Evolutionary conservation across 2,888 invertebrate species (phyloP).

Genomic region (Pseudoips prasinana): DNA sequence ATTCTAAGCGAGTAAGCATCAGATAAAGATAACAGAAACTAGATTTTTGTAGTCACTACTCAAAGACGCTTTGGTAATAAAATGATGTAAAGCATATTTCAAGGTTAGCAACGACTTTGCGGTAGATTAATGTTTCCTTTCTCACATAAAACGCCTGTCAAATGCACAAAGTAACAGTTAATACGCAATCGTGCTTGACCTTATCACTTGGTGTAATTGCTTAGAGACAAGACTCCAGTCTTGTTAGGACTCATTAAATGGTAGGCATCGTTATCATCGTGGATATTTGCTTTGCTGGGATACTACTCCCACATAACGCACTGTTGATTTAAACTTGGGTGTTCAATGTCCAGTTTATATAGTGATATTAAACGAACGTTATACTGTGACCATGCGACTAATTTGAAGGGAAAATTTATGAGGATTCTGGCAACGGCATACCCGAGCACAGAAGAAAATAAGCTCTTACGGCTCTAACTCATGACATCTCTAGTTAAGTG

Average conservation of each 20-base stretch:
- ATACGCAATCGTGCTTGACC: conserved; percentile 57
- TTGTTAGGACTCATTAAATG: conserved; percentile 36
- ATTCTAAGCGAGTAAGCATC: no score
- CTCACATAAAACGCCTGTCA: conserved; percentile 19
- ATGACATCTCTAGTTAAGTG: no score
- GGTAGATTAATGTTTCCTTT: conserved; percentile 24
- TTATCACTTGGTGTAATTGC: conserved; percentile 61
- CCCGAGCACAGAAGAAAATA: no score
- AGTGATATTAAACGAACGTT: no score
- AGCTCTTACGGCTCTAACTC: no score
- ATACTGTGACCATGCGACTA: no score
- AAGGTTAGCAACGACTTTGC: conserved; percentile 8
- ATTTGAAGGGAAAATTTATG: no score
- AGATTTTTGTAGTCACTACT: no score
- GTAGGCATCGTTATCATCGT: conserved; percentile 44
- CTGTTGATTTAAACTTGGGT: conserved; percentile 23
- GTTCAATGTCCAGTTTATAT: conserved; percentile 19
- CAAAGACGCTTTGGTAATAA: no score
- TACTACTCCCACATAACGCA: conserved; percentile 47
- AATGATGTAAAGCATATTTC: conserved; percentile 4
- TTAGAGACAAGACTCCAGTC: conserved; percentile 52
- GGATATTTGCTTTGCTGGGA: conserved; percentile 56
- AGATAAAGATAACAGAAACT: no score
- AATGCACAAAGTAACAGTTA: conserved; percentile 37
- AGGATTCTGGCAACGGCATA: no score